A percentile compares a stretch with the other conserved stretches of the same genome.
Evolutionary conservation across 1,140 invertebrate species (phyloP).

Genomic region (Gryon sp.): DNA sequence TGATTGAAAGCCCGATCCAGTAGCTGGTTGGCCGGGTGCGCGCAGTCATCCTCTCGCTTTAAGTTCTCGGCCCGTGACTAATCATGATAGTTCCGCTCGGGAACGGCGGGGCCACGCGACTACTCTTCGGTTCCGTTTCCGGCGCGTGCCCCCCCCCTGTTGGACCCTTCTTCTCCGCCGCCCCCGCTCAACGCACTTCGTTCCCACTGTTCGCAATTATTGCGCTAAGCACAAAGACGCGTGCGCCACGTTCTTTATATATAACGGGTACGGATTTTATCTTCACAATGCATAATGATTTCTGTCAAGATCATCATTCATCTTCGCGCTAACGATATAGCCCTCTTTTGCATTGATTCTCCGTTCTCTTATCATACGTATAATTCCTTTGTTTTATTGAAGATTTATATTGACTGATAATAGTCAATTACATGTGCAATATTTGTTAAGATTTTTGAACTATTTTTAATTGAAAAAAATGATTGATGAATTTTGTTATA

Average conservation of each 20-base stretch:
- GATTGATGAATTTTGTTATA: too few species aligned
- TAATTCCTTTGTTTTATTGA: too few species aligned
- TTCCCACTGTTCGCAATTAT: conserved; percentile 61
- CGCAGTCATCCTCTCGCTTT: conserved; percentile 60
- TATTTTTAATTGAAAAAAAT: too few species aligned
- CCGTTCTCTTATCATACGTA: too few species aligned
- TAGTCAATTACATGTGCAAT: too few species aligned
- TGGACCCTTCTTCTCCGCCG: too few species aligned
- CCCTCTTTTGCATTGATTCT: conserved; percentile 9
- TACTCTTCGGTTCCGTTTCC: conserved; percentile 78
- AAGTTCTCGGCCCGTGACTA: conserved; percentile 75
- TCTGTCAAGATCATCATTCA: conserved; percentile 80
- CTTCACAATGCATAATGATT: conserved; percentile 54
- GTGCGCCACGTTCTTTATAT: conserved; percentile 55
- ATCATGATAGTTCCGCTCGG: conserved; percentile 79
- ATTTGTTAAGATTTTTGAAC: too few species aligned
- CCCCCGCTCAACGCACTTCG: conserved; percentile 38
- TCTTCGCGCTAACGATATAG: conserved; percentile 68
- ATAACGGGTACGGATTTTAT: conserved; percentile 46
- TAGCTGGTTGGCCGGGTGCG: conserved; percentile 55
- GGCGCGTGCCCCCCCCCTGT: conserved; percentile 78
- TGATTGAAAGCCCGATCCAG: conserved; percentile 62
- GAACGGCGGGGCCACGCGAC: conserved; percentile 79
- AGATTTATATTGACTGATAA: too few species aligned
- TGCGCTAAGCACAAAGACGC: conserved; percentile 58